Evolutionary conservation across 2,113 vertebrate species (phyloP).

Genomic region (Microcebus griseorufus): DNA sequence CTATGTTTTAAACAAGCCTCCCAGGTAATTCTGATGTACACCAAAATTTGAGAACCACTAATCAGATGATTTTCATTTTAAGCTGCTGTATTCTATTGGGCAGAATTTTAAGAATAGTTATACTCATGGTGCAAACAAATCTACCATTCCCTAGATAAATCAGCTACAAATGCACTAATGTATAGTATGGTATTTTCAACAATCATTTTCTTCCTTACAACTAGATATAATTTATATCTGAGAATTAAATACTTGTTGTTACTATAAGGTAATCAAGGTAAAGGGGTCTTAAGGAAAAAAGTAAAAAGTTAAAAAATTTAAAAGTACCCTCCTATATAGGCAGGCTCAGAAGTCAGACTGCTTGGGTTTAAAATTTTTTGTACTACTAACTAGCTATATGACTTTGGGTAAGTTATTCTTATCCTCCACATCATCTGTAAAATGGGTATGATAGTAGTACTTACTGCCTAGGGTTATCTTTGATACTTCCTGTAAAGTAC

Average conservation of each 20-base stretch:
- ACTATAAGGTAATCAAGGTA: not conserved
- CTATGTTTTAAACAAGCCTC: not conserved
- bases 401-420: not conserved
- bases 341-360: not conserved
- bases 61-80: not conserved
- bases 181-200: not conserved
- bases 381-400: not conserved
- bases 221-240: not conserved
- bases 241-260: not conserved
- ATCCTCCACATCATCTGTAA: not conserved
- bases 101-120: not conserved
- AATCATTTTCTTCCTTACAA: not conserved
- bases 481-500: not conserved
- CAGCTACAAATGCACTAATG: not conserved
- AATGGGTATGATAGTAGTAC: not conserved
- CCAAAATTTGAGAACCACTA: not conserved
- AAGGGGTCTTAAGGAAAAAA: not conserved
- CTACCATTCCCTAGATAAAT: not conserved
- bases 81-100: not conserved
- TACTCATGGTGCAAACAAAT: not conserved
- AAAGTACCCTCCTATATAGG: not conserved
- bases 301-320: not conserved
- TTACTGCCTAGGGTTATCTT: not conserved
- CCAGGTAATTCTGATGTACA: not conserved
- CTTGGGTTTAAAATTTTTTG: not conserved